Base-by-base conservation (phyloP, 2,797 vertebrate species). In the Cyclopterus lumpus region DNA sequence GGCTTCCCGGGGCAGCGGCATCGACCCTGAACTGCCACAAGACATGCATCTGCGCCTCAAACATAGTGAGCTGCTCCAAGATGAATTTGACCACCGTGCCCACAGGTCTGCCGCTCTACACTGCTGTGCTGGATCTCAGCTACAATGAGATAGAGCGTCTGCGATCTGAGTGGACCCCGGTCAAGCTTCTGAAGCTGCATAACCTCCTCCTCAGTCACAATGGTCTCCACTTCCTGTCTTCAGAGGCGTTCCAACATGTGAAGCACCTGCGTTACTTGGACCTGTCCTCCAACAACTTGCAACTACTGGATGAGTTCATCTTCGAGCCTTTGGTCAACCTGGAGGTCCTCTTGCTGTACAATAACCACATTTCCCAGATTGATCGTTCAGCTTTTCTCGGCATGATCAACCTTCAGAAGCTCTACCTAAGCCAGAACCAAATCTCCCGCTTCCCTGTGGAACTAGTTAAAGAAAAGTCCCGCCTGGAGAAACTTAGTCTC, bases 21-120 rank as follows among this genome's bases (percentile, higher is more conserved):
- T 82, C 93, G 0, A 73, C 87, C 2, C 58, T 95, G 15, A 96
- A 94, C 91, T 99, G 96, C 81, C 97, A 97, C 49, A 93, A 92
- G 1, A 95, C 80, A 12, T 99, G 98, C 74, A 92, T 99, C 85
- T 99, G 98, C 10, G 97, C 98, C 92, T 98, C 97, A 86, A 98
- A 98, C 93, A 97, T 99, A 61, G 96, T 99, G 70, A 99, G 97
- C 94, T 99, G 98, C 93, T 97, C 97, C 34, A 98, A 97, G 90
- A 96, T 96, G 87, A 95, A 94, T 66, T 93, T 99, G 90, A 92
- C 85, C 26, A 32, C 15, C 1, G 87, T 98, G 49, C 97, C 97
- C 0, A 60, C 86, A 0, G 91, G 91, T 3, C 86, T 99, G 64
- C 98, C 98, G 0, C 89, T 86, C 60, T 99, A 99, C 88, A 93